Evolutionary conservation across 2,113 vertebrate genomes (phyloP).

Genomic region (Campylomormyrus numenius): DNA sequence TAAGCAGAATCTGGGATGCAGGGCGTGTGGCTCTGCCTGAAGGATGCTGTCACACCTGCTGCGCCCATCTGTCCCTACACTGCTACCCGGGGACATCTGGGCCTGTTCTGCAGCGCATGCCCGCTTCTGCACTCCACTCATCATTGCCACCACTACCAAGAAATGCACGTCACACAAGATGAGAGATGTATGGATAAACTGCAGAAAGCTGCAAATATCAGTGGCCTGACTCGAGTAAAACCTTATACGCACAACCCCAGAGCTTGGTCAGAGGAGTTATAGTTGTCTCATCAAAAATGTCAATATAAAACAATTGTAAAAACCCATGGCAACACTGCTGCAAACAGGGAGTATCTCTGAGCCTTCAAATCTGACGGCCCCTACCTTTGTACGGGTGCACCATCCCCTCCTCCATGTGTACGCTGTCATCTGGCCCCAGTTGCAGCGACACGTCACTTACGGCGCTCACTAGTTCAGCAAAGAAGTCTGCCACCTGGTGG

Average conservation of each 20-base stretch:
- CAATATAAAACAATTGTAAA: background rate
- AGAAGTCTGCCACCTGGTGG: constrained; percentile 81
- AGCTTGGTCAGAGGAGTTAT: background rate
- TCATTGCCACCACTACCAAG: background rate
- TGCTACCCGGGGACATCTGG: background rate
- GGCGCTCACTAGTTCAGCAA: constrained; percentile 77
- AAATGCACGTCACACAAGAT: background rate
- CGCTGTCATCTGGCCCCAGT: constrained; percentile 71
- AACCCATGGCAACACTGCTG: background rate
- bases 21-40: background rate
- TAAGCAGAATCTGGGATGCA: background rate
- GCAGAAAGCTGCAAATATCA: background rate
- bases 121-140: background rate
- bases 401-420: constrained; percentile 77
- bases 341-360: background rate
- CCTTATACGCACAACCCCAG: background rate
- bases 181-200: background rate
- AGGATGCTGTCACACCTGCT: background rate
- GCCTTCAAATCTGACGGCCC: background rate
- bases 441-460: constrained; percentile 87
- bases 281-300: background rate
- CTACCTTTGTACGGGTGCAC: constrained; percentile 87
- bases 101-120: background rate
- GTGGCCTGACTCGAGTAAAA: background rate
- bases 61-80: background rate